A percentile compares a stretch with the other conserved stretches of the same genome.
Conservation (phyloP, 2,888 invertebrate species). For the Chorisops tibialis region DNA sequence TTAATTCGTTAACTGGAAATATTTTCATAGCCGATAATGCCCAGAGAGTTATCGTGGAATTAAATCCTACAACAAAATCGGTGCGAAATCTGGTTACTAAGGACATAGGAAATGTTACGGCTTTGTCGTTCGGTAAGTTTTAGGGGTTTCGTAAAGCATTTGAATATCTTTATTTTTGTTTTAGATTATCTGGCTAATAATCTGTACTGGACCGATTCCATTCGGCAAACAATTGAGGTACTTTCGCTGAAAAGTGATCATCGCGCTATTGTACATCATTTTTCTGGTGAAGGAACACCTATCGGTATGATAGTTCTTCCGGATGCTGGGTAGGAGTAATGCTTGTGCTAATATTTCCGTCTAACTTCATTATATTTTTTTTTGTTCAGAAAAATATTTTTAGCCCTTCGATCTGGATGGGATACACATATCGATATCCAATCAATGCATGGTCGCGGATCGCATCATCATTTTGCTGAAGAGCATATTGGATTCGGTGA, state of each 20-base stretch:
- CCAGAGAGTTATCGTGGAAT: constrained; percentile 51
- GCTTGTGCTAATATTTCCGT: background rate
- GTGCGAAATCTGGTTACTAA: constrained; percentile 45
- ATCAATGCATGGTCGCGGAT: constrained; percentile 63
- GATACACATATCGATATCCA: constrained; percentile 64
- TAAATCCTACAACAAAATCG: constrained; percentile 44
- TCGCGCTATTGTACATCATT: constrained; percentile 60
- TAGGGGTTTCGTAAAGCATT: background rate
- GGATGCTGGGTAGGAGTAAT: constrained; percentile 41
- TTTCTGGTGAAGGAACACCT: constrained; percentile 60
- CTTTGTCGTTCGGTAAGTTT: constrained; percentile 58
- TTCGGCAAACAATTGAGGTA: constrained; percentile 63
- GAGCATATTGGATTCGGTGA: constrained; percentile 47
- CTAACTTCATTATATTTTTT: background rate
- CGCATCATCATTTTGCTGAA: constrained; percentile 47
- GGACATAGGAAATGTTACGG: constrained; percentile 55
- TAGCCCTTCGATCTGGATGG: constrained; percentile 55
- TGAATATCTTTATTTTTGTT: constrained; percentile 24
- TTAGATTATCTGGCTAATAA: constrained; percentile 68
- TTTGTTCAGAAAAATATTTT: constrained; percentile 61
- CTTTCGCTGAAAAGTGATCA: constrained; percentile 60
- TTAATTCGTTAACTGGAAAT: constrained; percentile 58
- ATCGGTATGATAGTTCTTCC: constrained; percentile 64
- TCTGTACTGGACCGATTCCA: constrained; percentile 69
- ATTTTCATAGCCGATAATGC: constrained; percentile 56